Base-by-base conservation (phyloP, 2,113 vertebrate genomes). In the Neopipo cinnamomea region DNA sequence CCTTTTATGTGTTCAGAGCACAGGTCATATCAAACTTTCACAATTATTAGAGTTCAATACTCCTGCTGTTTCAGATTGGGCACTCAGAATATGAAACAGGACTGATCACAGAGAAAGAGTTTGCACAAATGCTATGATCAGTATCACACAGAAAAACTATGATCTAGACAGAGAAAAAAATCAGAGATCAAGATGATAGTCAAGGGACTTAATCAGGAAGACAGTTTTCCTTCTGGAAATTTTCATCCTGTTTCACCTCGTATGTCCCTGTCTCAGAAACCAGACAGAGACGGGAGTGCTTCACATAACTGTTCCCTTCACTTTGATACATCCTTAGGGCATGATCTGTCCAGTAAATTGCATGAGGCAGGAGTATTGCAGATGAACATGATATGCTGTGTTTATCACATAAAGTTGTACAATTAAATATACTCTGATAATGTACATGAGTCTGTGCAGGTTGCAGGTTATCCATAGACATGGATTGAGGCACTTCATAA, bases 121-220 rank as follows among this genome's bases (percentile, higher is more conserved):
- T 81, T 92, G 33, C 47, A 74, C 84, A 88, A 88, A 63, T 61
- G 47, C 31, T 90, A 6, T 94, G 68, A 89, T 88, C 59, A 85
- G 23, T 62, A 58, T 66, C 53, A 79, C 28, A 68, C 19, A 72
- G 75, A 49, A 95, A 74, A 67, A 24, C 30, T 55, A 2, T 83
- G 50, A 82, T 73, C 78, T 85, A 77, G 55, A 63, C 21, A 80
- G 35, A 77, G 19, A n/a, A 59, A 76, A 84, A 59, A 72, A 13
- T 58, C 55, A 74, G 75, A 61, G 31, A 61, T 90, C 35, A 44
- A 66, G 79, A 74, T 6, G 19, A 58, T 21, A 73, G 81, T 62
- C 31, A 77, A 85, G 28, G 27, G 67, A 67, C 56, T 63, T 86
- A 83, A 72, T 63, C 71, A 72, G 65, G 68, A 90, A 81, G 52